Evolutionary conservation across 2,113 vertebrate species (phyloP).

Genomic region (Brachypteracias leptosomus): DNA sequence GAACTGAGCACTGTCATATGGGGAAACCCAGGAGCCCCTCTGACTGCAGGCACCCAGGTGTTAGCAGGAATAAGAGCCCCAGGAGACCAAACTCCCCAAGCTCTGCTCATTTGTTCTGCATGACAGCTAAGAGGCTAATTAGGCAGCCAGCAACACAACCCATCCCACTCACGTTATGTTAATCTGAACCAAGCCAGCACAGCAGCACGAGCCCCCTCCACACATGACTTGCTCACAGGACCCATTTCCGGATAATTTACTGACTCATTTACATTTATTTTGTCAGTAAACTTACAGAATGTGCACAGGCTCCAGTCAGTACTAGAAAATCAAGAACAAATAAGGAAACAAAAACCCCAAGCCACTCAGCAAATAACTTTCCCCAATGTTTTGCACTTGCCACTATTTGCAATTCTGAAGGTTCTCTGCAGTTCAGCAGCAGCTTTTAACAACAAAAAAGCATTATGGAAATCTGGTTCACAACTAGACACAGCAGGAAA

Average conservation of each 20-base stretch:
- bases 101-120: not conserved
- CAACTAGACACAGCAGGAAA: not conserved
- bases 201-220: not conserved
- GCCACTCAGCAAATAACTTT: not conserved
- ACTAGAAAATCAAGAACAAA: too few relatives aligned
- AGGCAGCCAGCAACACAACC: not conserved
- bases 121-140: not conserved
- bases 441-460: not conserved
- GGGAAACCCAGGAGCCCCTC: not conserved
- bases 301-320: not conserved
- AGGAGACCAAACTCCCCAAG: not conserved
- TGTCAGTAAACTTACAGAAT: not conserved
- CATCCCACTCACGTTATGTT: fast-evolving
- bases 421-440: not conserved
- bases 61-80: not conserved
- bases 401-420: not conserved
- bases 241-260: not conserved
- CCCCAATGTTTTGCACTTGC: not conserved
- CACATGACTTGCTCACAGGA: not conserved
- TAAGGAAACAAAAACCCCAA: not conserved
- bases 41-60: not conserved
- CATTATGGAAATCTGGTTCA: not conserved
- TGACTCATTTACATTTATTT: not conserved
- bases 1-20: fast-evolving
- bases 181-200: not conserved